phyloP scores from a whole-genome alignment of 1,140 invertebrate species.

The Yoshiicerus persimilis region DNA sequence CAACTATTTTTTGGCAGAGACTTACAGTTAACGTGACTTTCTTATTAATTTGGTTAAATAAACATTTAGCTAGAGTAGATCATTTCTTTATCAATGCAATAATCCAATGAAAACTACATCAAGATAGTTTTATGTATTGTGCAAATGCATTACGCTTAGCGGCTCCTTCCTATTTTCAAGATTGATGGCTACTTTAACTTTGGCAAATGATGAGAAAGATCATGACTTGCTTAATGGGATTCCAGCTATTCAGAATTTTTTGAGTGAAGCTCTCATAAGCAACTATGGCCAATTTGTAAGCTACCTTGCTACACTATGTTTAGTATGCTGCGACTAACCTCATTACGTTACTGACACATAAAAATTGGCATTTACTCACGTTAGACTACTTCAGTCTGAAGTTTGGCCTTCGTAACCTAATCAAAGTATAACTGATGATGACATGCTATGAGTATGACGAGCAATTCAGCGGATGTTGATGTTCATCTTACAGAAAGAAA shows the following conservation, averaged over 20 bases:
- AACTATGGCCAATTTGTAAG: not conserved
- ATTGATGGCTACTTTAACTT: not conserved
- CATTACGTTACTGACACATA: not conserved
- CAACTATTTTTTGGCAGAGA: not conserved
- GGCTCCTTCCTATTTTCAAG: not conserved
- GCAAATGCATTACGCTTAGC: not conserved
- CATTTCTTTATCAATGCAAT: not conserved
- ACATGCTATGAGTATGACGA: not conserved
- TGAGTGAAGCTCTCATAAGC: not conserved
- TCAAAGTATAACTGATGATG: not conserved
- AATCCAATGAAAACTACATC: not conserved
- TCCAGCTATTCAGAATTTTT: not conserved
- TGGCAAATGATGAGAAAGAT: not conserved
- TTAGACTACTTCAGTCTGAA: not conserved
- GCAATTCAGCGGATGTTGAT: not conserved
- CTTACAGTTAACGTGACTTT: not conserved
- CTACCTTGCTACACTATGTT: not conserved
- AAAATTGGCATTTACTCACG: not conserved
- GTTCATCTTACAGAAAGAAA: not conserved
- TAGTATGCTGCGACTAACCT: not conserved
- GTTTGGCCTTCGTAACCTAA: not conserved
- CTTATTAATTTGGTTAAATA: not conserved
- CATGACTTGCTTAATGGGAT: not conserved
- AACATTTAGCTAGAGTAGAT: not conserved
- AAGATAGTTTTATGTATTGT: not conserved